Conservation (phyloP, 2,113 vertebrate species). For the Python bivittatus region DNA sequence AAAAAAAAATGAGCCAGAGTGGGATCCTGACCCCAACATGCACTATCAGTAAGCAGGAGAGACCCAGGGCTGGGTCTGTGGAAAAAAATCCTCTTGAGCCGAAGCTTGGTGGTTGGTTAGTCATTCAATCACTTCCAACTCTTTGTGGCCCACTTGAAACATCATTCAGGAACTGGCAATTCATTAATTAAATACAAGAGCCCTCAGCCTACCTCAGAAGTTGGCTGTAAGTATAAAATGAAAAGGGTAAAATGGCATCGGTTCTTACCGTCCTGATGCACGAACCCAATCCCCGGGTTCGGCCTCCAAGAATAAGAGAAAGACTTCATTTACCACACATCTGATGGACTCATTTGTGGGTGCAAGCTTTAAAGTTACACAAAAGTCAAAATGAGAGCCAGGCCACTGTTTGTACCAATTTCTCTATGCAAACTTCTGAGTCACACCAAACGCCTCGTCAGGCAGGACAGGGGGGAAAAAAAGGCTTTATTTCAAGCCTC, state of each 20-base stretch:
- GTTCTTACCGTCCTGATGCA: no score
- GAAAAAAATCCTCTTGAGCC: background rate
- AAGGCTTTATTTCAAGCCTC: background rate
- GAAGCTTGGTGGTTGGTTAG: accelerated
- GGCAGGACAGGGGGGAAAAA: background rate
- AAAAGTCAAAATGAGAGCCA: background rate
- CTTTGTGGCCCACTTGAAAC: background rate
- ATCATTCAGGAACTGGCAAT: background rate
- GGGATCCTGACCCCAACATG: background rate
- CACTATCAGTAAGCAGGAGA: background rate
- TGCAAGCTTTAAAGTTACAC: background rate
- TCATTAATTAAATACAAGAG: background rate
- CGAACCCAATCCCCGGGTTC: no score
- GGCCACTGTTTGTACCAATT: background rate
- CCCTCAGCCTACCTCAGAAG: background rate
- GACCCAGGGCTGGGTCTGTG: accelerated
- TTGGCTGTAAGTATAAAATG: background rate
- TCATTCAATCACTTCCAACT: background rate
- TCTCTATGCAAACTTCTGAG: background rate
- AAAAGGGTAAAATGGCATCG: background rate
- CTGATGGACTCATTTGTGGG: background rate
- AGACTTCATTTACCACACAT: no score
- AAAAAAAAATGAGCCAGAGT: accelerated
- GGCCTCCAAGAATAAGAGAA: no score
- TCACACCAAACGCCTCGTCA: background rate